Evolutionary conservation across 2,113 vertebrate genomes (phyloP).

Genomic region (Vombatus ursinus): DNA sequence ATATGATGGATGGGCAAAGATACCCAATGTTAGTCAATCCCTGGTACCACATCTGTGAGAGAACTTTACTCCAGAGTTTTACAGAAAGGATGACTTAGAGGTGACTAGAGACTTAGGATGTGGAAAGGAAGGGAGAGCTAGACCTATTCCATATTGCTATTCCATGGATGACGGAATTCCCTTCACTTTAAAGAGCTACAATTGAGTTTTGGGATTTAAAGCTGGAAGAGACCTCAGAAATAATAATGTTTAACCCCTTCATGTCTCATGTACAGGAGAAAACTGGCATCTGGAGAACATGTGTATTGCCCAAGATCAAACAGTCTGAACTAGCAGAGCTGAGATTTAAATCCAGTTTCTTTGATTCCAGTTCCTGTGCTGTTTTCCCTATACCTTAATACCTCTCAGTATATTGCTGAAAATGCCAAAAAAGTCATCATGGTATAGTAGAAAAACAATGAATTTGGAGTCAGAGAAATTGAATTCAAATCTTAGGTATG

Average conservation of each 20-base stretch:
- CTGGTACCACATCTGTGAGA: conserved; percentile 15
- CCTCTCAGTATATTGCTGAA: not conserved
- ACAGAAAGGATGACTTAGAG: not conserved
- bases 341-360: not conserved
- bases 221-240: not conserved
- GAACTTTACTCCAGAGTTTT: not conserved
- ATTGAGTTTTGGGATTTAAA: not conserved
- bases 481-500: not conserved
- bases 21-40: not conserved
- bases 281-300: not conserved
- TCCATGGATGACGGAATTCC: not conserved
- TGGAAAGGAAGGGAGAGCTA: not conserved
- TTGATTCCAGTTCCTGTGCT: not conserved
- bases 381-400: not conserved
- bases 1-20: conserved; percentile 67
- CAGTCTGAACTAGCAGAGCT: not conserved
- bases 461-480: not conserved
- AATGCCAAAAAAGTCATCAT: not conserved
- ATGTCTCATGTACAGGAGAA: not conserved
- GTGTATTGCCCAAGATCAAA: not conserved
- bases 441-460: not conserved
- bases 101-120: not conserved
- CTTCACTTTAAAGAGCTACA: not conserved
- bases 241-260: not conserved
- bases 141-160: not conserved